A percentile compares a stretch with the other conserved stretches of the same genome.
Evolutionary conservation across 2,888 invertebrate species (phyloP).

Genomic region (Aricia artaxerxes): DNA sequence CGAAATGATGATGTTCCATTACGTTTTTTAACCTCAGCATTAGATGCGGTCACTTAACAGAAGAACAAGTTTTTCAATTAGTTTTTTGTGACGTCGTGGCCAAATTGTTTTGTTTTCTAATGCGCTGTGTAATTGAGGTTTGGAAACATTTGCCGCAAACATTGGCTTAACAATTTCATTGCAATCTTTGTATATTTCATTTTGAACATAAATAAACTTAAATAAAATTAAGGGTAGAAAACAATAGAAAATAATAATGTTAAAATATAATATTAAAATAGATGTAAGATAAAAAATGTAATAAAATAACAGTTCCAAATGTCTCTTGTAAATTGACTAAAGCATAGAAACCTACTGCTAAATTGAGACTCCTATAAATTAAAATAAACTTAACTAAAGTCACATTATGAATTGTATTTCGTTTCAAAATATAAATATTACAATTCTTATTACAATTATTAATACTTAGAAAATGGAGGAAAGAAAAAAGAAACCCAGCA

Average conservation of each 20-base stretch:
- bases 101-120: conserved; percentile 8
- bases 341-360: conserved; percentile 12
- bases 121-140: conserved; percentile 15
- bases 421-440: conserved; percentile 25
- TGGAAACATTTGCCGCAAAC: background rate
- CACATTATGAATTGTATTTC: background rate
- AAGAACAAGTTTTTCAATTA: conserved; percentile 24
- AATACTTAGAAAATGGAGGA: background rate
- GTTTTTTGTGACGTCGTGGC: conserved; percentile 9
- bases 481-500: background rate
- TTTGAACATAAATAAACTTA: background rate
- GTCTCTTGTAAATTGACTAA: conserved; percentile 3
- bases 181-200: background rate
- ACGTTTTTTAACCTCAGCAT: conserved; percentile 6
- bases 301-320: background rate
- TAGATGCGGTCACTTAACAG: conserved; percentile 20
- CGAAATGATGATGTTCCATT: conserved; percentile 9
- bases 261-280: background rate
- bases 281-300: background rate
- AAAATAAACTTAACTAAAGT: conserved; percentile 11
- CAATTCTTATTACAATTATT: background rate
- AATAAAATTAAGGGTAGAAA: background rate
- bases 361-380: conserved; percentile 5
- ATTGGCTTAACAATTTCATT: background rate
- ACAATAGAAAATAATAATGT: background rate